Evolutionary conservation across 2,113 vertebrate genomes (phyloP).

Genomic region (Albula glossodonta): DNA sequence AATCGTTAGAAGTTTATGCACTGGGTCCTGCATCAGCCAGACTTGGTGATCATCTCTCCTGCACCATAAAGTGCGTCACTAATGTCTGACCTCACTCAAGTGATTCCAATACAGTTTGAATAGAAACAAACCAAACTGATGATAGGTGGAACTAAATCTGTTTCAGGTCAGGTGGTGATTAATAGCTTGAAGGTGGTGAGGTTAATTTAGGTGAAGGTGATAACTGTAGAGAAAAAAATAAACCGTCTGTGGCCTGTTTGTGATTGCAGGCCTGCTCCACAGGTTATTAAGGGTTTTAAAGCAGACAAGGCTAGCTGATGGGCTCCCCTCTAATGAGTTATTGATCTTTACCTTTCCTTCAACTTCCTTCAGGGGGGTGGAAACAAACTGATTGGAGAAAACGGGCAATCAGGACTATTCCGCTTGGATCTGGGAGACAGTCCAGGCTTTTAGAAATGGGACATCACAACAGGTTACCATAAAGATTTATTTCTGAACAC

Average conservation of each 20-base stretch:
- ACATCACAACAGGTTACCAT: constrained; percentile 11
- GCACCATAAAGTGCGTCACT: too few species aligned
- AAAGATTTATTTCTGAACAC: background rate
- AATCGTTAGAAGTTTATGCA: too few species aligned
- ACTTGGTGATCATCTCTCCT: too few species aligned
- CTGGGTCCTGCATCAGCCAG: too few species aligned
- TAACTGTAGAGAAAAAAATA: constrained; percentile 43
- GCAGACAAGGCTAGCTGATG: constrained; percentile 53
- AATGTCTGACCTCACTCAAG: background rate
- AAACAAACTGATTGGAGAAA: constrained; percentile 55
- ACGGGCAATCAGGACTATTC: constrained; percentile 45
- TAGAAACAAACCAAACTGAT: background rate
- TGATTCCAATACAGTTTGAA: background rate
- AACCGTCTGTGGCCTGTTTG: constrained; percentile 48
- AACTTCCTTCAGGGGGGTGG: constrained; percentile 61
- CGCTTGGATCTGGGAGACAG: constrained; percentile 41
- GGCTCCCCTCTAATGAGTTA: constrained; percentile 68
- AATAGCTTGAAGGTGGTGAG: background rate
- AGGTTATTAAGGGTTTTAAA: constrained; percentile 55
- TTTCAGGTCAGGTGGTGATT: background rate
- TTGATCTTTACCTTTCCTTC: constrained; percentile 68
- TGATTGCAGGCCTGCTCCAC: constrained; percentile 50
- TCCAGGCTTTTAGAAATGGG: constrained; percentile 30
- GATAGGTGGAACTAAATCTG: background rate
- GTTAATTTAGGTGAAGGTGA: constrained; percentile 21